Evolutionary conservation across 2,797 vertebrate genomes (phyloP).

Genomic region (Pseudotriccus pelzelni): DNA sequence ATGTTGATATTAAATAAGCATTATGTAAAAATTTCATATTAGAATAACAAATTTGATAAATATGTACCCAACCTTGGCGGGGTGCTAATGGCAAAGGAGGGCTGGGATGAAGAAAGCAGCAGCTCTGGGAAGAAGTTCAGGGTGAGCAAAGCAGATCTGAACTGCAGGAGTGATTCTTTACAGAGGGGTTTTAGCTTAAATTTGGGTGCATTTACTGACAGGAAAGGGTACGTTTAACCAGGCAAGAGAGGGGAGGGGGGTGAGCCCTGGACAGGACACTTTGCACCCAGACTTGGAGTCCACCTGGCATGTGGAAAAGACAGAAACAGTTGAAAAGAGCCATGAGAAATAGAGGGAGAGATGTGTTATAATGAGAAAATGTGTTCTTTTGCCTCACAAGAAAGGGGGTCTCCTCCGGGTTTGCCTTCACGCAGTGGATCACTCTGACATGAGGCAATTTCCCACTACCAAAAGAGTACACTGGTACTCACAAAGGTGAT

Average conservation of each 20-base stretch:
- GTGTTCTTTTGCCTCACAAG: neutral
- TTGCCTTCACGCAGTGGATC: neutral
- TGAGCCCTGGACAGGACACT: neutral
- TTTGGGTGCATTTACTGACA: neutral
- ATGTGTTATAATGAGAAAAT: neutral
- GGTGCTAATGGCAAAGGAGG: neutral
- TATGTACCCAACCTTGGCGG: neutral
- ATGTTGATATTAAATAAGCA: neutral
- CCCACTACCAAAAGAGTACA: neutral
- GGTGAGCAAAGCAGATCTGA: neutral
- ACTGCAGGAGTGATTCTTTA: neutral
- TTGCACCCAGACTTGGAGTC: neutral
- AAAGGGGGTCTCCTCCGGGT: neutral
- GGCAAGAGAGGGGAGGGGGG: neutral
- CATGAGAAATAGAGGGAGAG: neutral
- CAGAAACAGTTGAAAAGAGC: neutral
- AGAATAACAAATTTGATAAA: neutral
- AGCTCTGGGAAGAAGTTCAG: neutral
- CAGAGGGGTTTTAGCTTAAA: accelerated
- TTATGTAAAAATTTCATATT: neutral
- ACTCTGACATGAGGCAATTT: neutral
- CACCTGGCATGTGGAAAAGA: neutral
- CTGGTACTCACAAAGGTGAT: neutral
- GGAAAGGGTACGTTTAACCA: neutral
- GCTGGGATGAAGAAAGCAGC: neutral